These are phyloP conservation scores for Caenorhabditis virilis DNA, from an alignment of 2,888 invertebrate species.

Conservation along the genomic window DNA sequence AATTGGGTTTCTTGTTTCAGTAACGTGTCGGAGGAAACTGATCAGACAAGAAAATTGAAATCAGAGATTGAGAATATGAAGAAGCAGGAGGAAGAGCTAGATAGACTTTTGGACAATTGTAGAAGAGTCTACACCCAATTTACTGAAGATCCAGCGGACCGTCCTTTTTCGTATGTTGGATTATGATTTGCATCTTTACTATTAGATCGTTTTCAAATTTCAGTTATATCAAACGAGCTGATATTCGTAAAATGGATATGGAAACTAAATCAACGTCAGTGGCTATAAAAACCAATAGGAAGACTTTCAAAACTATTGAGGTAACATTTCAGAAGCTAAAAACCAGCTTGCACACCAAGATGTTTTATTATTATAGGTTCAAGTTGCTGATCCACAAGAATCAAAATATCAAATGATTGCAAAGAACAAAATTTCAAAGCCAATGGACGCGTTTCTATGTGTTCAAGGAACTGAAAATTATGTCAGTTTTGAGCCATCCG, in stretches of 20 bases:
- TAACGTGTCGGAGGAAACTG: too few relatives aligned
- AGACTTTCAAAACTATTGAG: not conserved
- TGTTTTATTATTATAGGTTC: too few relatives aligned
- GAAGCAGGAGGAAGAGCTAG: slow-evolving; percentile 1
- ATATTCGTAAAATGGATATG: not conserved
- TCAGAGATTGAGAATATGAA: not conserved
- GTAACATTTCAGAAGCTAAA: too few relatives aligned
- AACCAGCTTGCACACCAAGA: too few relatives aligned
- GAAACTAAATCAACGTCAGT: not conserved
- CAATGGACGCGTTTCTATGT: not conserved
- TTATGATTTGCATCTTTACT: too few relatives aligned
- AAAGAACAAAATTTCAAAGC: not conserved
- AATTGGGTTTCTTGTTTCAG: slow-evolving; percentile 1
- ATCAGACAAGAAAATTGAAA: slow-evolving; percentile 2
- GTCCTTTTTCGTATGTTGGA: slow-evolving; percentile 3
- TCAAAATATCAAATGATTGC: slow-evolving; percentile 6
- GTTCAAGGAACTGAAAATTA: not conserved
- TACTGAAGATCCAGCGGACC: not conserved
- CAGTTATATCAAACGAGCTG: slow-evolving; percentile 3
- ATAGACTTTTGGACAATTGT: not conserved
- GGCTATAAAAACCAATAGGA: not conserved
- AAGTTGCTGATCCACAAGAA: slow-evolving; percentile 2
- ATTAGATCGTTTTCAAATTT: too few relatives aligned
- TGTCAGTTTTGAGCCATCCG: slow-evolving; percentile 2
- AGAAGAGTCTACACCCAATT: not conserved